Evolutionary conservation across 2,113 vertebrate species (phyloP), one percentile per base, ranked within the genome.

Genomic region (Callopanchax toddi): DNA sequence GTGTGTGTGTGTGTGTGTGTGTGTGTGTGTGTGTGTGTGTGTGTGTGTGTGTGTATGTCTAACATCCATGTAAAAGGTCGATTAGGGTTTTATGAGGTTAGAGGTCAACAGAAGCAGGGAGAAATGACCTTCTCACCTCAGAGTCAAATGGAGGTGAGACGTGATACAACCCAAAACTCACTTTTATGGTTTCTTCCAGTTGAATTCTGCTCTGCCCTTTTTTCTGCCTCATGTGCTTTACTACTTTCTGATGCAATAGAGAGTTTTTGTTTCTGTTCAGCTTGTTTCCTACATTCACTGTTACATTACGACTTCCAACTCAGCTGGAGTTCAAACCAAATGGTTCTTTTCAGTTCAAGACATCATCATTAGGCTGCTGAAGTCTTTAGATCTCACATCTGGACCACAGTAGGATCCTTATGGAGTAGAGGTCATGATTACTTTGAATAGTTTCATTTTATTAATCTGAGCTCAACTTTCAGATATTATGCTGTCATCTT

Each of bases 11-110:
- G 29, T 32, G 29, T 32, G 26, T 29, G 26, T 29, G 26, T 32
- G 29, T 32, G 29, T 32, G 44, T 61, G 52, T 70, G 65, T 73
- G 29, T 67, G 79, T 68, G 71, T 78, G 26, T 29, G 26, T 29
- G 26, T 29, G 26, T 29, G 26, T 29, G 26, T 29, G 26, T 32
- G 29, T 32, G 29, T 32, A n/a, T 54, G 65, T 72, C 52, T 54
- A 48, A 67, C 72, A 81, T 64, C 76, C 82, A 16, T 84, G 78
- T 88, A 86, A 91, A 85, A 73, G 82, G 71, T 53, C 63, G 72
- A 81, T 87, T 82, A 74, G 75, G 72, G 36, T 60, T 89, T 91
- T 86, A 88, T 58, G 72, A 77, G 89, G 83, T 89, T 71, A 84
- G 26, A 78, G 85, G 83, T 90, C 86, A 89, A 78, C 80, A 78